Conservation (phyloP, 2,888 invertebrate species). For the Archips crataeganus region DNA sequence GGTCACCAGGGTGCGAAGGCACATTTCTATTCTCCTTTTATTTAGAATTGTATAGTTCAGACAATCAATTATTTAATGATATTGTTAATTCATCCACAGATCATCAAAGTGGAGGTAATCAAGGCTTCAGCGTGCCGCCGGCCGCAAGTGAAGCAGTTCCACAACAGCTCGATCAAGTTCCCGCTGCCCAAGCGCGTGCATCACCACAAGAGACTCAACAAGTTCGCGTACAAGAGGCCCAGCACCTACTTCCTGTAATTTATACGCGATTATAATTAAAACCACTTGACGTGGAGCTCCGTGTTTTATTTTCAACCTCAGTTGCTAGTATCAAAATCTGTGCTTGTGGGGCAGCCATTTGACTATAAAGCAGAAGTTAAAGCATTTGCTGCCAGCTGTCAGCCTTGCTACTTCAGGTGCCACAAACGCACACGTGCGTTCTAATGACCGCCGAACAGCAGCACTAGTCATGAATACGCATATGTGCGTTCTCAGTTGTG, state of each 20-base stretch:
- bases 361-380: no score
- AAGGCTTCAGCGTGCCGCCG: conserved; percentile 95
- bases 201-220: conserved; percentile 93
- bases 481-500: no score
- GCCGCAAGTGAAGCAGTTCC: conserved; percentile 99
- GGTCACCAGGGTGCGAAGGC: no score
- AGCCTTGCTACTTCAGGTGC: no score
- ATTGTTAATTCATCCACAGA: conserved; percentile 84
- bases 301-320: conserved; percentile 42
- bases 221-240: conserved; percentile 93
- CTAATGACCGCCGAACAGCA: no score
- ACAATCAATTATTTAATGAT: background rate
- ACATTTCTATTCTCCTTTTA: no score
- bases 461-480: no score
- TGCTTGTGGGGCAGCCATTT: no score
- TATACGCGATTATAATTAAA: conserved; percentile 68
- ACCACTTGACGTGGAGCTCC: conserved; percentile 62
- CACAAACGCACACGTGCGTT: no score
- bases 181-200: conserved; percentile 97
- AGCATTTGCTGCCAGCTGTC: no score
- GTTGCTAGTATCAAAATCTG: no score
- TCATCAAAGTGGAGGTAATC: conserved; percentile 98
- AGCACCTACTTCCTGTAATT: conserved; percentile 90
- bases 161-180: conserved; percentile 98
- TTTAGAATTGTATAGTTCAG: no score